These are phyloP conservation scores for Crossocerus cetratus DNA, from an alignment of 2,888 invertebrate genomes.

Conservation along the genomic window DNA sequence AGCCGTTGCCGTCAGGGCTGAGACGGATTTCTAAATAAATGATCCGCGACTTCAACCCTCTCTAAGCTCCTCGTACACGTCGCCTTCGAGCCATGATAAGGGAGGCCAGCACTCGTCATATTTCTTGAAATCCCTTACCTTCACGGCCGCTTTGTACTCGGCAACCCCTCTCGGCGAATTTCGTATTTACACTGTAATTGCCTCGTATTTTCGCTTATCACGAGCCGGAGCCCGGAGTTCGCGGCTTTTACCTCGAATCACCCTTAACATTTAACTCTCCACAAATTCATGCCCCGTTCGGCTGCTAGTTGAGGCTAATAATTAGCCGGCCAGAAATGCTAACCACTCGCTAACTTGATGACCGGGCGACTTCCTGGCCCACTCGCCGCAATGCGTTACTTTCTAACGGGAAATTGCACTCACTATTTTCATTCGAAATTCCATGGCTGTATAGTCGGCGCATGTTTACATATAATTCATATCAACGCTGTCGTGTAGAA, in stretches of 20 bases:
- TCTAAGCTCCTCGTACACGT: constrained; percentile 21
- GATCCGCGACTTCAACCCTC: constrained; percentile 41
- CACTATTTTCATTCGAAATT: constrained; percentile 51
- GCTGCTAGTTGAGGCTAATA: constrained; percentile 13
- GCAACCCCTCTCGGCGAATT: constrained; percentile 7
- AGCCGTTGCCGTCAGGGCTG: constrained; percentile 30
- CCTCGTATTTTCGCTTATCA: neutral
- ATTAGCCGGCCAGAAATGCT: constrained; percentile 48
- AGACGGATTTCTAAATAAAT: constrained; percentile 62
- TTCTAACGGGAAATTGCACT: constrained; percentile 47
- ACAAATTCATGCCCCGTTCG: too few relatives aligned
- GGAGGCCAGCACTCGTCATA: constrained; percentile 26
- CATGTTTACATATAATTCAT: neutral
- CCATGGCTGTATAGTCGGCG: constrained; percentile 39
- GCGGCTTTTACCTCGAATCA: too few relatives aligned
- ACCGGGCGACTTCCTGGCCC: constrained; percentile 46
- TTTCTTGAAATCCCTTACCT: constrained; percentile 18
- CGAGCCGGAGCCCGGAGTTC: too few relatives aligned
- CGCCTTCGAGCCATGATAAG: constrained; percentile 40
- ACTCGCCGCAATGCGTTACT: constrained; percentile 41
- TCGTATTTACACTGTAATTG: constrained; percentile 11
- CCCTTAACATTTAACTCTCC: neutral
- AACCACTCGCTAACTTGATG: constrained; percentile 37
- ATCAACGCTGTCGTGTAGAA: neutral
- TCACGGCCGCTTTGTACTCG: neutral